These are phyloP conservation scores for Brachionus sp. DNA, from an alignment of 1,140 invertebrate species.

Conservation along the genomic window DNA sequence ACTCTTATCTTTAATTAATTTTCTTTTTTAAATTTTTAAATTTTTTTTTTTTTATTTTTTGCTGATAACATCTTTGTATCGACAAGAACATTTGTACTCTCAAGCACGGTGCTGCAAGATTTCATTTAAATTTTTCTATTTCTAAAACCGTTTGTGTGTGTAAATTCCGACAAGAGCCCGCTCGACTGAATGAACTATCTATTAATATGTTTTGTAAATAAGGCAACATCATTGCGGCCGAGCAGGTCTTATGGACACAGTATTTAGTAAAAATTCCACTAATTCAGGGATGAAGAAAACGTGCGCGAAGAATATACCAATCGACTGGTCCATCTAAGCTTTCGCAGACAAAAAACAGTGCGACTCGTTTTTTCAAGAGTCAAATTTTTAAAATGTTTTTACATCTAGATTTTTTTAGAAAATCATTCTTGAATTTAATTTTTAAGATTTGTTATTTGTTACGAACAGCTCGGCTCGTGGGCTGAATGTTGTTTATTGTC, in stretches of 20 bases:
- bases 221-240: neutral
- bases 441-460: neutral
- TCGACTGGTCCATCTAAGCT: neutral
- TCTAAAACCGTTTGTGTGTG: neutral
- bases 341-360: neutral
- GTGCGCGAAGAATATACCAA: neutral
- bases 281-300: neutral
- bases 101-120: conserved; percentile 29
- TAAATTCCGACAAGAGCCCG: neutral
- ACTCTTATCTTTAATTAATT: neutral
- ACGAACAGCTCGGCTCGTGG: neutral
- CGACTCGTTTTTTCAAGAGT: conserved; percentile 1
- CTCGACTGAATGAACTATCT: neutral
- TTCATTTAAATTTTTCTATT: neutral
- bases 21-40: neutral
- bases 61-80: conserved; percentile 6
- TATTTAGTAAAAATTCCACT: neutral
- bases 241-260: neutral
- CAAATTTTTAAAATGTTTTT: neutral
- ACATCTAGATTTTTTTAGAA: conserved; percentile 5
- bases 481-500: neutral
- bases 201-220: conserved; percentile 6
- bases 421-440: neutral
- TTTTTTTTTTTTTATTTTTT: neutral
- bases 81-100: neutral